These are phyloP conservation scores for Smithornis capensis DNA, from an alignment of 2,113 vertebrate genomes.

Conservation along the genomic window DNA sequence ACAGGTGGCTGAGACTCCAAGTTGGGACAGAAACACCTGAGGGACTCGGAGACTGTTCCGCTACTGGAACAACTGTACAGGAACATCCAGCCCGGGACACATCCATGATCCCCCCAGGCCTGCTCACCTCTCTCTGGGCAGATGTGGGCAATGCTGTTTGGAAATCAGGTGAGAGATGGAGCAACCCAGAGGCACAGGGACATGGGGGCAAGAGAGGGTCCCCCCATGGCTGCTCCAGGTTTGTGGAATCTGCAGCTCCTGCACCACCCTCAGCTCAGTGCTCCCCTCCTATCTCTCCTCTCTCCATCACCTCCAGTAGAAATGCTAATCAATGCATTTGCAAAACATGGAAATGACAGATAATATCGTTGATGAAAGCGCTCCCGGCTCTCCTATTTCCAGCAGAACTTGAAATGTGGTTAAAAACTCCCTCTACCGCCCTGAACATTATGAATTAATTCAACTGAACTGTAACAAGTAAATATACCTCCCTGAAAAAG, in stretches of 20 bases:
- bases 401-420: not conserved
- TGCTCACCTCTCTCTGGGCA: not conserved
- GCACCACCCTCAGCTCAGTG: not conserved
- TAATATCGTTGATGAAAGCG: not conserved
- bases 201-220: rapidly evolving
- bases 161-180: not conserved
- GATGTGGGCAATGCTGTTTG: rapidly evolving
- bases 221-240: rapidly evolving
- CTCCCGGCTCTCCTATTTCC: not conserved
- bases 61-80: not conserved
- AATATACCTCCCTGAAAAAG: constrained; percentile 15
- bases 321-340: constrained; percentile 40
- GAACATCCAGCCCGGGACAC: not conserved
- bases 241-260: not conserved
- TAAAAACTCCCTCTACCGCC: constrained; percentile 31
- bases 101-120: rapidly evolving
- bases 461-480: constrained; percentile 1
- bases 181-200: not conserved
- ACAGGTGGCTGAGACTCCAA: not conserved
- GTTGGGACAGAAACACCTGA: not conserved
- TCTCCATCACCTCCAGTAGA: constrained; percentile 9
- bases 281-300: not conserved
- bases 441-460: constrained; percentile 28
- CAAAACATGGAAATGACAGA: not conserved
- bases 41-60: not conserved